A percentile compares a stretch with the other conserved stretches of the same genome.
These are phyloP conservation scores for Lacerta bilineata DNA, from an alignment of 2,797 vertebrate genomes.

Conservation along the genomic window DNA sequence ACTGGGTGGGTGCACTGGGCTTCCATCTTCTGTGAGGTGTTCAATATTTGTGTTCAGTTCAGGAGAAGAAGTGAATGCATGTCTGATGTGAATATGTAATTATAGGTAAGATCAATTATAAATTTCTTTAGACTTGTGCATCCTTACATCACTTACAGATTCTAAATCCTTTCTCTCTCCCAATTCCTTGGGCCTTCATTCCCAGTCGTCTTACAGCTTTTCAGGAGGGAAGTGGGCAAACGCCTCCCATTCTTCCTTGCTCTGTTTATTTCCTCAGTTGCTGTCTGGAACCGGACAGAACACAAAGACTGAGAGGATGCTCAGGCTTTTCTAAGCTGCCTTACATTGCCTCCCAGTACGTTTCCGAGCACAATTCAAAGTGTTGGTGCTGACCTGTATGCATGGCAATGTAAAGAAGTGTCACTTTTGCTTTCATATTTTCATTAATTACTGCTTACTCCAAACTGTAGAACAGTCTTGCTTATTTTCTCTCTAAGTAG, in stretches of 20 bases:
- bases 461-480: slow-evolving; percentile 14
- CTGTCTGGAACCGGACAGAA: background rate
- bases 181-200: background rate
- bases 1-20: too few relatives aligned
- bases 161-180: too few relatives aligned
- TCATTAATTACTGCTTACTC: background rate
- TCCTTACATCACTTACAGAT: background rate
- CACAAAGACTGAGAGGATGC: background rate
- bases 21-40: background rate
- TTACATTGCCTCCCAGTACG: too few relatives aligned
- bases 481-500: slow-evolving; percentile 32
- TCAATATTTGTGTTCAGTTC: background rate
- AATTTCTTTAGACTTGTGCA: background rate
- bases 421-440: slow-evolving; percentile 22
- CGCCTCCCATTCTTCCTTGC: background rate
- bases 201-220: background rate
- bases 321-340: background rate
- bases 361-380: too few relatives aligned
- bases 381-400: background rate
- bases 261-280: background rate
- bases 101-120: background rate
- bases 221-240: background rate
- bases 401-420: background rate
- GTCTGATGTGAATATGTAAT: background rate
- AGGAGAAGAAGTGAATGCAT: background rate